Evolutionary conservation across 1,140 invertebrate genomes (phyloP), one percentile per base, ranked within the genome.

Genomic region (Trialeurodes vaporariorum): DNA sequence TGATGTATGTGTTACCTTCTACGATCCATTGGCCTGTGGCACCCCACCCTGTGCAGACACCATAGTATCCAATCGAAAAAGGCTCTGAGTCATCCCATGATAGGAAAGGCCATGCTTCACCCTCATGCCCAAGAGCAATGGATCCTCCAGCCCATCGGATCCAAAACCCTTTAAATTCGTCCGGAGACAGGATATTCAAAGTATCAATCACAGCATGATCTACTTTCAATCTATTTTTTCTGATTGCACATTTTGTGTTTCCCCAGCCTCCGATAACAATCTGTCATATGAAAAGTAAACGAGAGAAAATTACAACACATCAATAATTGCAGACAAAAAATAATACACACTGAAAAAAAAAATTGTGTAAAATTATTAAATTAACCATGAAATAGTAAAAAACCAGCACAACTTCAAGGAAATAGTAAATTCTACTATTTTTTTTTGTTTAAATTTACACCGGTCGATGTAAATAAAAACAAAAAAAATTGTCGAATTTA

Each of bases 11-110:
- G n/a, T 66, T 69, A 90, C 88, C 87, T 82, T 92, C 88, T 73
- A 94, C 84, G 25, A 87, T 80, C 91, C 91, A 94, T 40, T 85
- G 83, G n/a, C 91, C 91, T 66, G 76, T 79, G 0, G 91, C 86
- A 24, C 91, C 91, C 90, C 90, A 93, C 60, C 89, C 90, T 60
- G 91, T 93, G 77, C 88, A 88, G 17, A 93, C 83, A 59, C 90
- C 91, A 25, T 90, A 86, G 75, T 87, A 86, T 67, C 81, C 81
- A 25, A 92, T 82, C 0, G 80, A 79, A 72, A 90, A 85, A 0
- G 85, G 82, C 70, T 88, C 84, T 0, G 85, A 84, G 73, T 92
- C 87, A 1, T 81, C 75, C 79, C 85, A 91, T 12, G 79, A 82
- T 59, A 93, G 75, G 74, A 93, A 88, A 1, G 90, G 85, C 2